Base-by-base conservation (phyloP, 2,888 invertebrate species). In the Chrysotoxum bicinctum region DNA sequence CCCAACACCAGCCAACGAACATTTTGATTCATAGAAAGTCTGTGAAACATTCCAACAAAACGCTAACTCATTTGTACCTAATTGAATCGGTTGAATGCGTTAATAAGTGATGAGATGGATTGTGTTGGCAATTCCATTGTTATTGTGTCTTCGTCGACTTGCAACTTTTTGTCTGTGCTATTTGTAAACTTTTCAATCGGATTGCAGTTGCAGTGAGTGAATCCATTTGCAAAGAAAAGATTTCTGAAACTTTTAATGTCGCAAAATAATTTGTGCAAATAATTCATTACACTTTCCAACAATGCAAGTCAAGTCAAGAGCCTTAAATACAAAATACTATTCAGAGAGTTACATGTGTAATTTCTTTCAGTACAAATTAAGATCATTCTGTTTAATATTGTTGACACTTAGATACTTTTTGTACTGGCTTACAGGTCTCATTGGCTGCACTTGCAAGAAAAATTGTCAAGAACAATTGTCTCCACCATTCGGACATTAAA, bases 11-110 rank as follows among this genome's bases (percentile, higher is more conserved):
- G 35, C 32, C 54, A 56, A 50, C 37, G 12, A 16, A 66, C 60
- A 32, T 23, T 54, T 69, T 12, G 30, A 48, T 66, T 3, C 9
- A 40, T 73, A 52, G 73, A 69, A 78, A 83, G 68, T 64, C 78
- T 69, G 74, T 50, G 74, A 74, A 78, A 83, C 56, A 62, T 56
- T 74, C 48, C 68, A 54, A 52, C 30, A 19, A 60, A 58, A 75
- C 64, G 83, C 74, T 35, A 84, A 84, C 64, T 74, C 69, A 84
- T 83, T 83, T 69, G 78, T 69, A 75, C 62, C 79, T 79, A 84
- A 84, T 79, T 79, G 84, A 84, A 68, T 62, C 66, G 84, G 84
- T 79, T 84, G 79, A 79, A 84, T 84, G 83, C 79, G 83, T 79
- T 78, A 84, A 84, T 84, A 84, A 84, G 64, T 58, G 54, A 74